Percentiles rank a stretch among this genome's conserved stretches.
Conservation (phyloP, 2,113 vertebrate genomes). For the Tenrec ecaudatus region DNA sequence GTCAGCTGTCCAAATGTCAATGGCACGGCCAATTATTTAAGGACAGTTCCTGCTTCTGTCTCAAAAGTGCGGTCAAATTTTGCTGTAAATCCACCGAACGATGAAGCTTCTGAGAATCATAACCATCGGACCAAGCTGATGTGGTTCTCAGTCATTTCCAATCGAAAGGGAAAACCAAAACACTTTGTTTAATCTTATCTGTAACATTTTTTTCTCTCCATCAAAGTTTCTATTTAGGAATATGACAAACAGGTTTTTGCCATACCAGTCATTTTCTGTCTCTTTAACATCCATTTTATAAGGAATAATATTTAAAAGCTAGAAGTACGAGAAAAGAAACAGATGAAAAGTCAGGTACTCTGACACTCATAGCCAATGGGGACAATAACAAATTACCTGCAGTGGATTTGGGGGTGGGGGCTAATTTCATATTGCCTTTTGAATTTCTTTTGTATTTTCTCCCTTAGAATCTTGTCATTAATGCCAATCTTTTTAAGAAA, state of each 20-base stretch:
- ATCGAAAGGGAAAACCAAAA: constrained; percentile 45
- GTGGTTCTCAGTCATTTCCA: constrained; percentile 40
- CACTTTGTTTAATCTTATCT: neutral
- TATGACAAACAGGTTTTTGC: neutral
- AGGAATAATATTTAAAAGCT: constrained; percentile 39
- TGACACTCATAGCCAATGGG: neutral
- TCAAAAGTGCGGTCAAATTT: neutral
- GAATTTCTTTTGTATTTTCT: constrained; percentile 12
- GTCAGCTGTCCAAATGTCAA: constrained; percentile 5
- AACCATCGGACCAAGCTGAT: neutral
- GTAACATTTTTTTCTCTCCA: neutral
- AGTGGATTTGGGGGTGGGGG: neutral
- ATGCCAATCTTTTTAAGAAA: no score
- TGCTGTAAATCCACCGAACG: neutral
- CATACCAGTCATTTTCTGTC: neutral
- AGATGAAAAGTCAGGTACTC: constrained; percentile 16
- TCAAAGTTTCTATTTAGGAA: constrained; percentile 20
- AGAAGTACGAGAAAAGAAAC: constrained; percentile 25
- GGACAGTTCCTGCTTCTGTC: neutral
- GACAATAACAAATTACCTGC: neutral
- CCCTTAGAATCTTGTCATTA: neutral
- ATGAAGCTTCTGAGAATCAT: constrained; percentile 21
- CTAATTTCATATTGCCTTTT: neutral
- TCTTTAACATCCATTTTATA: neutral
- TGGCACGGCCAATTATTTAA: neutral